Evolutionary conservation across 53 echinoderm and acorn worm species (phyloP).

Genomic region (Henricia sp.): DNA sequence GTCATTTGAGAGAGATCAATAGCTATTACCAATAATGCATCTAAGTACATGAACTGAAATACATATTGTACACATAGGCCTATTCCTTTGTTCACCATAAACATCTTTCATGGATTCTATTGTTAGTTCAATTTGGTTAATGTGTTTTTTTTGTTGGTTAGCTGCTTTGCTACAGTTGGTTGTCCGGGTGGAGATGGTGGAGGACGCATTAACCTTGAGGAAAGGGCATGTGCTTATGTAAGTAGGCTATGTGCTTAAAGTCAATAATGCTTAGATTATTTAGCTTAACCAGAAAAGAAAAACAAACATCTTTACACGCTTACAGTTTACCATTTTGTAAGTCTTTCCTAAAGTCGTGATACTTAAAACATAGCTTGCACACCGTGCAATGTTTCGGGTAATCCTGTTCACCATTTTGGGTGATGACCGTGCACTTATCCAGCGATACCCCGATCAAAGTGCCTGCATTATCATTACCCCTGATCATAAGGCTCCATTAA

Average conservation of each 20-base stretch:
- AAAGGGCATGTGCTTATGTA: not conserved
- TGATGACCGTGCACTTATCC: too few species aligned
- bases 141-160: not conserved
- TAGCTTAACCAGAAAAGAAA: not conserved
- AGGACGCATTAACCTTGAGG: conserved; percentile 15
- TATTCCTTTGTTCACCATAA: not conserved
- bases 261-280: not conserved
- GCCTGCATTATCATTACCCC: too few species aligned
- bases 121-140: not conserved
- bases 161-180: conserved; percentile 27
- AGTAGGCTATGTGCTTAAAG: not conserved
- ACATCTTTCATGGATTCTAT: not conserved
- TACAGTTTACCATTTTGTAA: too few species aligned
- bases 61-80: not conserved
- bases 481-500: too few species aligned
- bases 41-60: not conserved
- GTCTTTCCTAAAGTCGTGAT: too few species aligned
- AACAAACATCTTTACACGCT: not conserved
- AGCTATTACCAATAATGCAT: not conserved
- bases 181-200: not conserved
- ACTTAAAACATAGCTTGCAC: too few species aligned
- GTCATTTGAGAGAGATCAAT: too few species aligned
- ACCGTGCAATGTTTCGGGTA: too few species aligned
- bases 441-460: too few species aligned
- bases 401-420: too few species aligned